These are phyloP conservation scores for Stenotaenia linearis DNA, from an alignment of 2,888 invertebrate species.

Conservation along the genomic window DNA sequence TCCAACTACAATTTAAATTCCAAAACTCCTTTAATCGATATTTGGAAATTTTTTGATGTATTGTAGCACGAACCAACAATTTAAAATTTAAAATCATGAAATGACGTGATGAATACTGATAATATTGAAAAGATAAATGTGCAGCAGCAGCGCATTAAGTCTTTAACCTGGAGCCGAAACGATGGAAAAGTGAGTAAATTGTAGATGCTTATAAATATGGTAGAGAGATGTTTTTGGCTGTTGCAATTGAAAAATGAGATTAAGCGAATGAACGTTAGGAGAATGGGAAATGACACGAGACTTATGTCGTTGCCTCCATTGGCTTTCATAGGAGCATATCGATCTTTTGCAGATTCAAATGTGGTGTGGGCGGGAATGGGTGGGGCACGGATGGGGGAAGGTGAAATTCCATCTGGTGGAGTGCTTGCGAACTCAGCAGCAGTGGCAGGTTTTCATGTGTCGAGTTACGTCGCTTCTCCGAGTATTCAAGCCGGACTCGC, in stretches of 20 bases:
- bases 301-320: conserved; percentile 16
- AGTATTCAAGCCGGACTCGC: neutral
- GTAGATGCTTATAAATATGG: neutral
- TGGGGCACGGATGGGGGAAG: neutral
- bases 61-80: too few relatives aligned
- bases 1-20: too few relatives aligned
- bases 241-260: conserved; percentile 16
- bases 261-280: neutral
- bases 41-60: too few relatives aligned
- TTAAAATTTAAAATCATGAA: neutral
- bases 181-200: neutral
- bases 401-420: conserved; percentile 17
- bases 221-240: neutral
- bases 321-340: conserved; percentile 19
- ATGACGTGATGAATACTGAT: too few relatives aligned
- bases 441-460: neutral
- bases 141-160: neutral
- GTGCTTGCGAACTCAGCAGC: conserved; percentile 10
- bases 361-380: neutral
- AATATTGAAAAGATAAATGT: neutral
- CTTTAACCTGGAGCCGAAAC: neutral
- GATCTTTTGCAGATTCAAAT: conserved; percentile 1
- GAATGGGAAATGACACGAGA: conserved; percentile 26
- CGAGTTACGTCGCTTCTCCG: neutral
- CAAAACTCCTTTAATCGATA: too few relatives aligned